Conservation (phyloP, 2,797 vertebrate species). For the Gallinago nigripennis region DNA sequence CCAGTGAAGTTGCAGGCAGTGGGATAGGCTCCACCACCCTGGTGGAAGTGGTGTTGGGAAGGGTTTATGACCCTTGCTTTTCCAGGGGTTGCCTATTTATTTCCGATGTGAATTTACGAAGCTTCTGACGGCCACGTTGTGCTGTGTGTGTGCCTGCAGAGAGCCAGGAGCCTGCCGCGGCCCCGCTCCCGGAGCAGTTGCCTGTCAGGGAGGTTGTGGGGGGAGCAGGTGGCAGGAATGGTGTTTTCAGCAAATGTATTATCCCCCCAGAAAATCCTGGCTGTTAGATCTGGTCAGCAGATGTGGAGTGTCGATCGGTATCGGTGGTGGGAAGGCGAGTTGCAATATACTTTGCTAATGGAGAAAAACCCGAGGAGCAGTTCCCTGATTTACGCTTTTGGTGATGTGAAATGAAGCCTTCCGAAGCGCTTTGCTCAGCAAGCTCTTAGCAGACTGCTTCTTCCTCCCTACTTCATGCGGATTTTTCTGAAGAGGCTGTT, state of each 20-base stretch:
- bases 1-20: background rate
- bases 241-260: slow-evolving; percentile 6
- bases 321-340: background rate
- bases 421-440: background rate
- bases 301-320: slow-evolving; percentile 25
- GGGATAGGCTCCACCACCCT: background rate
- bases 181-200: background rate
- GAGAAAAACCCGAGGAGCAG: slow-evolving; percentile 22
- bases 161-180: background rate
- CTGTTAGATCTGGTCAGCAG: slow-evolving; percentile 53
- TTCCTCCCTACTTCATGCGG: background rate
- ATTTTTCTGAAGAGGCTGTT: background rate
- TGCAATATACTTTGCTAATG: slow-evolving; percentile 12
- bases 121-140: background rate
- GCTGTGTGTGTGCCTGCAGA: background rate
- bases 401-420: background rate
- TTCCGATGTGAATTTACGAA: background rate
- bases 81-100: background rate
- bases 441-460: background rate
- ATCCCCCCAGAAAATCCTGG: background rate
- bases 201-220: background rate
- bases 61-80: background rate
- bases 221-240: slow-evolving; percentile 52
- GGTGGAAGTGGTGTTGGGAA: background rate
- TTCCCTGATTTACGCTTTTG: background rate